phyloP scores from a whole-genome alignment of 30 jellyfish, hydroid and myxozoan genomes.

The Nemopilema nomurai region DNA sequence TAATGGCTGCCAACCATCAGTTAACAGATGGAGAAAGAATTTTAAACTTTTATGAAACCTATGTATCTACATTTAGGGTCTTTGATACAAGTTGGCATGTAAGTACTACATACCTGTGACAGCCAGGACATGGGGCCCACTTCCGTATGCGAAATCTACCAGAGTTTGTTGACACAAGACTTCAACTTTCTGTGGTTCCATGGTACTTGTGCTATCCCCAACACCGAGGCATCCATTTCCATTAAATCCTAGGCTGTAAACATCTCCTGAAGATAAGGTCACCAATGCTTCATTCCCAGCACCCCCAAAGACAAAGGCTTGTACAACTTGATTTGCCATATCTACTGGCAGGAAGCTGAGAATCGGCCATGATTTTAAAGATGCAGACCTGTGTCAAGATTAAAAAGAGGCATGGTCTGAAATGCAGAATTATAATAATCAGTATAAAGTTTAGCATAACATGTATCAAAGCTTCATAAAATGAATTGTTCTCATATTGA shows the following conservation, averaged over 20 bases:
- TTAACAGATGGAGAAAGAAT: too few species aligned
- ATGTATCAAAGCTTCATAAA: too few species aligned
- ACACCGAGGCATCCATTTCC: conserved; percentile 94
- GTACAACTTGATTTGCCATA: conserved; percentile 59
- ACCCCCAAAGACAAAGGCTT: conserved; percentile 92
- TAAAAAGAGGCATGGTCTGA: too few species aligned
- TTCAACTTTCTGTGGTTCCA: conserved; percentile 75
- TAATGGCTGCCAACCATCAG: too few species aligned
- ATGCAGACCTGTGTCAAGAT: conserved; percentile 18
- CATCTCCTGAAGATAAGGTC: conserved; percentile 68
- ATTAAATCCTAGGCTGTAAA: conserved; percentile 80
- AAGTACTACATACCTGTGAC: conserved; percentile 82
- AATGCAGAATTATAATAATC: too few species aligned
- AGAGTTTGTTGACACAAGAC: conserved; percentile 59
- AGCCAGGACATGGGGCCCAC: conserved; percentile 90
- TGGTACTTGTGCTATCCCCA: conserved; percentile 69
- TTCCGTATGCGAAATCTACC: conserved; percentile 71
- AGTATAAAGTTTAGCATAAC: too few species aligned
- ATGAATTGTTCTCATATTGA: too few species aligned
- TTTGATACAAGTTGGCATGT: too few species aligned
- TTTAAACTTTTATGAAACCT: too few species aligned
- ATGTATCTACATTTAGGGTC: too few species aligned
- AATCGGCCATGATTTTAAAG: conserved; percentile 79
- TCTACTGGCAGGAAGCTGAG: conserved; percentile 85
- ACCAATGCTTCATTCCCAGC: conserved; percentile 93